Base-by-base conservation (phyloP, 23 tunicate species). In the Oikopleura dioica region DNA sequence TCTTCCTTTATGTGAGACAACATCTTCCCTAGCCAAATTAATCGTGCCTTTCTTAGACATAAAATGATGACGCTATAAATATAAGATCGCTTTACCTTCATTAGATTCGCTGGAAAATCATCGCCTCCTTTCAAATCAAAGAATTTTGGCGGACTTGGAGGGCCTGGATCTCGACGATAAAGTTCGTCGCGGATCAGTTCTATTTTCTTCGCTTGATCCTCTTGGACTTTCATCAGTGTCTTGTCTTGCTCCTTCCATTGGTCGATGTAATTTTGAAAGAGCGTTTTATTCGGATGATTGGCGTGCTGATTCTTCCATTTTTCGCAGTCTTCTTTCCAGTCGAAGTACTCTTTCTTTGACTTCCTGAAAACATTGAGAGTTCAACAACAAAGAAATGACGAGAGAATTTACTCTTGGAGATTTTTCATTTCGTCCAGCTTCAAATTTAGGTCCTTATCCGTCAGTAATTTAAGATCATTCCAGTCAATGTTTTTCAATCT, bases 131-230 rank as follows among this genome's bases (percentile, higher is more conserved):
- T n/a, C n/a, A n/a, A n/a, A n/a, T 63, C 26, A 63, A 63, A 23
- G 26, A 63, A 63, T 2, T 31, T 63, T 24, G 72, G 72, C 2
- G 72, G 72, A 63, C 72, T 63, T 2, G 72, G 72, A 2, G 72
- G 72, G 5, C 32, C 72, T 63, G 72, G 16, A 12, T 63, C 33
- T 24, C 72, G 72, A 4, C 5, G 4, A 63, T 12, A 63, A 16
- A 63, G 16, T 63, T 63, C 72, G 26, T 63, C 33, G 2, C 26
- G 30, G 2, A 63, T 2, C 2, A 2, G 72, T 28, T 63, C 30
- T 12, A 63, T 63, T 63, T 63, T 63, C 33, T 63, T 31, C 4
- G 16, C 72, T 63, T 63, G 72, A 28, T 23, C 30, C 2, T 24
- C 32, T 2, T 63, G 72, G 5, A 23, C 72, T 2, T 23, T 31